phyloP scores from a whole-genome alignment of 2,888 invertebrate species.

The Phrixothrix hirtus region DNA sequence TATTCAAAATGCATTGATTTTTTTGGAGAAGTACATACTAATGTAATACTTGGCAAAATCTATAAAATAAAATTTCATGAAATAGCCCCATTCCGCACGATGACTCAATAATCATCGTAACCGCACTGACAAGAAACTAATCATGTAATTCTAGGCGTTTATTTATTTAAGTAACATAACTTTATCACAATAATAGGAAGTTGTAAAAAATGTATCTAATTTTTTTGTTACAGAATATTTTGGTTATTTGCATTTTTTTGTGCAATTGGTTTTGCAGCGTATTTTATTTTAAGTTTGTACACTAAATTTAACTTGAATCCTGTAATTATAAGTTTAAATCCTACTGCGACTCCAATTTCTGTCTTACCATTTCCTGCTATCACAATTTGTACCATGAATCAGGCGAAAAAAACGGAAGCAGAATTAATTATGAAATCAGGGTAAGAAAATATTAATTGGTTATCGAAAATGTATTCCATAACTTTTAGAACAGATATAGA shows the following conservation, averaged over 20 bases:
- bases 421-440: conserved; percentile 50
- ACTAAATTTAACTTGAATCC: conserved; percentile 73
- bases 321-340: conserved; percentile 78
- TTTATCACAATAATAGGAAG: not conserved
- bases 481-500: conserved; percentile 39
- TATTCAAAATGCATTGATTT: no score
- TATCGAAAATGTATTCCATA: no score
- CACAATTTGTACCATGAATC: conserved; percentile 84
- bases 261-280: conserved; percentile 68
- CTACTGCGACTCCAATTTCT: conserved; percentile 67
- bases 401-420: conserved; percentile 69
- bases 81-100: no score
- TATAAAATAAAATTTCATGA: no score
- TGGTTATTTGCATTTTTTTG: conserved; percentile 70
- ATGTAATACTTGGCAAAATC: no score
- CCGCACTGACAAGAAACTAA: no score
- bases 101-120: no score
- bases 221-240: conserved; percentile 61
- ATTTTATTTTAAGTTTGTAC: conserved; percentile 74
- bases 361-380: conserved; percentile 81
- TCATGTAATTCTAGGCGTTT: no score
- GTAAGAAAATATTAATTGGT: no score
- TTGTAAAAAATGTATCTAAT: not conserved
- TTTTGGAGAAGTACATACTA: no score
- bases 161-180: no score